Evolutionary conservation across 1,140 invertebrate species (phyloP).

Genomic region (Drosophila saltans): DNA sequence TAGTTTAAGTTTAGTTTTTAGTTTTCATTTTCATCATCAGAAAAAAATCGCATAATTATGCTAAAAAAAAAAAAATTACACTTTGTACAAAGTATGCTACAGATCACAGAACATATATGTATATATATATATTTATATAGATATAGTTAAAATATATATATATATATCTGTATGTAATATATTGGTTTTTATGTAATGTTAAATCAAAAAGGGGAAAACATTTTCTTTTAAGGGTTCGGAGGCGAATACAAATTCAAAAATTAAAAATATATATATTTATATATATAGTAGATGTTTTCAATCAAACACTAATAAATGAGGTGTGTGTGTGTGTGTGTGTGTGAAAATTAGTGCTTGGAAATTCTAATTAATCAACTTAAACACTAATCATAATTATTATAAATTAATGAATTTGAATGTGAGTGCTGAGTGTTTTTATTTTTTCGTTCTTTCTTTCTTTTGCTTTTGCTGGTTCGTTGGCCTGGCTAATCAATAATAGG

Average conservation of each 20-base stretch:
- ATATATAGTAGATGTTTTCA: not conserved
- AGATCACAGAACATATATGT: constrained; percentile 82
- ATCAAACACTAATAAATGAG: constrained; percentile 68
- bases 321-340: constrained; percentile 43
- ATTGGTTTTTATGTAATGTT: constrained; percentile 37
- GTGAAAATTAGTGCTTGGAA: constrained; percentile 67
- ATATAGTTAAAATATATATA: constrained; percentile 59
- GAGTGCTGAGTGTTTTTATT: constrained; percentile 41
- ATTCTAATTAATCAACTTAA: constrained; percentile 48
- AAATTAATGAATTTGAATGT: constrained; percentile 68
- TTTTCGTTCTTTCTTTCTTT: constrained; percentile 29
- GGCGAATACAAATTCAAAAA: constrained; percentile 14
- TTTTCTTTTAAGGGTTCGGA: constrained; percentile 9
- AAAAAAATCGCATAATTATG: constrained; percentile 75
- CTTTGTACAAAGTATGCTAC: constrained; percentile 83
- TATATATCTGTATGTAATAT: constrained; percentile 50
- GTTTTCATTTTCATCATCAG: constrained; percentile 31
- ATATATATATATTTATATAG: constrained; percentile 67
- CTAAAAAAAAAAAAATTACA: constrained; percentile 71
- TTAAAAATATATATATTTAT: not conserved
- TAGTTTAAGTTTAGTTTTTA: constrained; percentile 31
- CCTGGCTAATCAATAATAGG: constrained; percentile 71
- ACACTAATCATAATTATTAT: constrained; percentile 47
- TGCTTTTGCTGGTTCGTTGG: constrained; percentile 19
- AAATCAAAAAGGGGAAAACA: constrained; percentile 62